Evolutionary conservation across 2,888 invertebrate species (phyloP), one percentile per base, ranked within the genome.

Genomic region (Argyresthia albistria): DNA sequence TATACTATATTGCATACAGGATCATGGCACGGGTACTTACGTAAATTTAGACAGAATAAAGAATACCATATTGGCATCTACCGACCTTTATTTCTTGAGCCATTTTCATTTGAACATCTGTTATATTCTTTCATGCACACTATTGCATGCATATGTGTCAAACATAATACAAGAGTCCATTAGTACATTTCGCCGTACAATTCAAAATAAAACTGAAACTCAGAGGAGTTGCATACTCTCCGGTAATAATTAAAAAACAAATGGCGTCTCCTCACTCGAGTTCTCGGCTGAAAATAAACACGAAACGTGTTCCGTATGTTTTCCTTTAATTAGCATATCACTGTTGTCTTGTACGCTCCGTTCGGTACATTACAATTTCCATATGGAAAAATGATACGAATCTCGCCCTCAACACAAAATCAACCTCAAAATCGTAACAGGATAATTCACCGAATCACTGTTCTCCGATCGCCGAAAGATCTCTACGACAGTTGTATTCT

Each of bases 291-390:
- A 81, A 82, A 78, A 78, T 74, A 82, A 84, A 86, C 80, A 78
- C 60, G 56, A 69, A 66, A 68, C 66, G 66, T 75, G 69, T 70
- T 72, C 72, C 67, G 69, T 60, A 62, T 84, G 76, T 87, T 87
- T 84, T 84, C 80, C 76, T 86, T 87, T 83, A 86, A 86, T 87
- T 86, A 87, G 71, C 86, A 87, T 87, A 82, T 80, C 76, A 75
- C 71, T 83, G 83, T 84, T 83, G 80, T 86, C 86, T 86, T 87
- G 75, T 73, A 61, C 76, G 77, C 67, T 72, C 67, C 67, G 75
- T 70, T 50, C 50, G 42, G 35, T 77, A 75, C 75, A 79, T 73
- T 75, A 87, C 25, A 25, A 25, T 87, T 84, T 81, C 81, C 87
- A 86, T 87, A 87, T 83, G 84, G 80, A 86, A 87, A 87, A 87